A percentile compares a stretch with the other conserved stretches of the same genome.
Conservation (phyloP, 2,797 vertebrate species). For the Gallirallus australis region DNA sequence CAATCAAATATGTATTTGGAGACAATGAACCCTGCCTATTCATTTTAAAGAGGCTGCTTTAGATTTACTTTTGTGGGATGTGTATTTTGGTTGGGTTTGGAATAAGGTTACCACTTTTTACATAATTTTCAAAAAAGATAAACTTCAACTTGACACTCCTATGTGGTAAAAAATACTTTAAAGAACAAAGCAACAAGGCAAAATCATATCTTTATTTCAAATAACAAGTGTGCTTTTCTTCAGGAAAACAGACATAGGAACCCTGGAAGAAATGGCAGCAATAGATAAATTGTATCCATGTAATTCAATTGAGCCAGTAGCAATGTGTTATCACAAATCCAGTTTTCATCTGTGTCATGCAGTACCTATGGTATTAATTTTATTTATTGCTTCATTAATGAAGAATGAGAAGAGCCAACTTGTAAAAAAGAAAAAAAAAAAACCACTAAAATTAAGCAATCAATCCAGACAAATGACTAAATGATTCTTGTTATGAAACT, state of each 20-base stretch:
- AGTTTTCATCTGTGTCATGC: not conserved
- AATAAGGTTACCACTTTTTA: rapidly evolving
- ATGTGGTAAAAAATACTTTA: not conserved
- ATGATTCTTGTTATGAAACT: not conserved
- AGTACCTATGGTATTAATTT: not conserved
- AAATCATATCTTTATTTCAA: not conserved
- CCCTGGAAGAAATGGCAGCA: not conserved
- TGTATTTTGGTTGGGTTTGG: not conserved
- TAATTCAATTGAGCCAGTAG: not conserved
- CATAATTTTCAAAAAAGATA: not conserved
- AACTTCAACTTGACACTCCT: not conserved
- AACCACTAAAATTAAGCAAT: not conserved
- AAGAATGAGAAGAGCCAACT: not conserved
- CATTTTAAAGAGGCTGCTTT: not conserved
- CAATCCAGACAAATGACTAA: not conserved
- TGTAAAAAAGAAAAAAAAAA: not conserved
- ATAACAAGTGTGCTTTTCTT: not conserved
- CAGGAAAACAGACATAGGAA: not conserved
- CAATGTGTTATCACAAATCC: not conserved
- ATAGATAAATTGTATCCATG: not conserved
- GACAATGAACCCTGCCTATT: not conserved
- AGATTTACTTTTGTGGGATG: not conserved
- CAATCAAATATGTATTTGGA: not conserved
- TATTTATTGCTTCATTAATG: not conserved
- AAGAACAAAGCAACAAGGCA: not conserved